A percentile compares a stretch with the other conserved stretches of the same genome.
Conservation (phyloP, 1,140 invertebrate genomes). For the Trichomalopsis sarcophagae region DNA sequence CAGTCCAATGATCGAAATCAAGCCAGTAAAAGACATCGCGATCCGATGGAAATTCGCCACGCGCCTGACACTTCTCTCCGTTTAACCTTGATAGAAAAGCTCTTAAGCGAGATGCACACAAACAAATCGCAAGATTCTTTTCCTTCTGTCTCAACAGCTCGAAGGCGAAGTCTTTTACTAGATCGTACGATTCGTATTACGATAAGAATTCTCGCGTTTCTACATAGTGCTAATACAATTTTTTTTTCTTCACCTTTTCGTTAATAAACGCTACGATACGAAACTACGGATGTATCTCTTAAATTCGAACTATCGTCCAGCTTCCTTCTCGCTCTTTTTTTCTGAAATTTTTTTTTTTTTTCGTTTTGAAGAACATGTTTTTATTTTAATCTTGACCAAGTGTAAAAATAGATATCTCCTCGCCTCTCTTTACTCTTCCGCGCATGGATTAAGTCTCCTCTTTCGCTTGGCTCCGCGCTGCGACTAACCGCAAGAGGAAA, state of each 20-base stretch:
- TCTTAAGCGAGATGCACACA: neutral
- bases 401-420: conserved; percentile 69
- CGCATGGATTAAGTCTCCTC: conserved; percentile 42
- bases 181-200: neutral
- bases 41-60: neutral
- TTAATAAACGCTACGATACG: conserved; percentile 54
- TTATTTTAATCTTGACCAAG: conserved; percentile 60
- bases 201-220: conserved; percentile 62
- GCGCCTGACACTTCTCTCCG: neutral
- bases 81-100: conserved; percentile 15
- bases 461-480: conserved; percentile 18
- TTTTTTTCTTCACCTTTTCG: conserved; percentile 48
- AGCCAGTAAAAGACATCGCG: conserved; percentile 56
- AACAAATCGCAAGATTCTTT: neutral
- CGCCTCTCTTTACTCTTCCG: conserved; percentile 53
- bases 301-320: conserved; percentile 53
- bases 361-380: conserved; percentile 44
- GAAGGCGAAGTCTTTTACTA: conserved; percentile 30
- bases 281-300: conserved; percentile 60
- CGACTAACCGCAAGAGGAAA: conserved; percentile 7
- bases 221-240: conserved; percentile 56
- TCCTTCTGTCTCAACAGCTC: neutral
- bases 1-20: conserved; percentile 52
- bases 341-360: conserved; percentile 36
- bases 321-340: neutral